Evolutionary conservation across 2,113 vertebrate genomes (phyloP).

Genomic region (rabbit (Oryctolagus cuniculus)): DNA sequence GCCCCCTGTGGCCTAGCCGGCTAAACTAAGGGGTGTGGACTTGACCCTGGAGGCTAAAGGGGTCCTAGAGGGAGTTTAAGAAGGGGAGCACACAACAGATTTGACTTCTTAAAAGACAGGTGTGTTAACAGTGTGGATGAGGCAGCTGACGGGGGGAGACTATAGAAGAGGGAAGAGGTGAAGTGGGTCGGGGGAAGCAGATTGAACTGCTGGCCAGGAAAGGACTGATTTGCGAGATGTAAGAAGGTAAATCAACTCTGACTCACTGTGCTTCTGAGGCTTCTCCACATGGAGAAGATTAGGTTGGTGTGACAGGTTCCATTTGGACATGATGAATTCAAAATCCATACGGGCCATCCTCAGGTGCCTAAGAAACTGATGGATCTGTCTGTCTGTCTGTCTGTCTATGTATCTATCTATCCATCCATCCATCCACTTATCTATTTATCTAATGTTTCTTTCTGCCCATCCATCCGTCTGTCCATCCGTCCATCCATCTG

Average conservation of each 20-base stretch:
- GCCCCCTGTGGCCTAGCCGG: neutral
- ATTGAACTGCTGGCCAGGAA: neutral
- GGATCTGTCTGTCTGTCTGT: neutral
- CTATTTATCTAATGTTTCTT: too few relatives aligned
- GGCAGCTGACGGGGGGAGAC: neutral
- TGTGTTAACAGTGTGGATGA: neutral
- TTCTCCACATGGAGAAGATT: neutral
- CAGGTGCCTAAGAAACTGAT: neutral
- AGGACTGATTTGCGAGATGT: neutral
- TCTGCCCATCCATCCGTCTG: neutral
- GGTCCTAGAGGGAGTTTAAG: neutral
- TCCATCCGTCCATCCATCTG: neutral
- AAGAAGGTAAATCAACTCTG: neutral
- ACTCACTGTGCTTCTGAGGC: neutral
- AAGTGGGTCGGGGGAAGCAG: neutral
- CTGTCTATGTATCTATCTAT: neutral
- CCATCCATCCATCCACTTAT: neutral
- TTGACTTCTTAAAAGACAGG: neutral
- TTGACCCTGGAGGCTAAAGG: neutral
- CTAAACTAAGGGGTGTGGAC: neutral
- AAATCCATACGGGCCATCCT: neutral
- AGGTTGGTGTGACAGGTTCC: neutral
- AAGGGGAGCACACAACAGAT: neutral
- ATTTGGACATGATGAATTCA: slow-evolving; percentile 13
- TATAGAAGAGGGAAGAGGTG: too few relatives aligned